phyloP scores from a whole-genome alignment of 2,888 invertebrate genomes.

The Eupithecia exiguata region DNA sequence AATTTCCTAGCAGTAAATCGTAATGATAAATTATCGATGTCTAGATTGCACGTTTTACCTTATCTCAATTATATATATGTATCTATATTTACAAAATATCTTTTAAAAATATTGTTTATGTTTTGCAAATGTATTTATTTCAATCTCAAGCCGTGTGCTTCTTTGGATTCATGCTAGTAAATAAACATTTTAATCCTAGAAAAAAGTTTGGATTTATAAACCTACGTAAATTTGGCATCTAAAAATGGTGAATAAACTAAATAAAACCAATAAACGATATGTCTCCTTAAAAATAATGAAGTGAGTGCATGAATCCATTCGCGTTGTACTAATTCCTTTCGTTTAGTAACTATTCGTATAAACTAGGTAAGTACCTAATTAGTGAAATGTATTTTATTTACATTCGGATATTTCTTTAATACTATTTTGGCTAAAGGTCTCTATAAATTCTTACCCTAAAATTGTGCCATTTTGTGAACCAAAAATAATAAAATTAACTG shows the following conservation, averaged over 20 bases:
- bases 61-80: constrained; percentile 43
- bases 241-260: constrained; percentile 15
- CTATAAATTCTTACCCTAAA: constrained; percentile 77
- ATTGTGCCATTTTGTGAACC: constrained; percentile 77
- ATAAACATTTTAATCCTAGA: neutral
- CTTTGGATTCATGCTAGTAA: constrained; percentile 59
- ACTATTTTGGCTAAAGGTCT: constrained; percentile 83
- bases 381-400: constrained; percentile 76
- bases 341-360: constrained; percentile 61
- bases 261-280: neutral
- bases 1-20: constrained; percentile 72
- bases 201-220: neutral
- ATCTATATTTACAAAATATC: constrained; percentile 81
- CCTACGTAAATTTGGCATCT: constrained; percentile 23
- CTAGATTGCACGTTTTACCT: constrained; percentile 79
- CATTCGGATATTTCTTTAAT: constrained; percentile 65
- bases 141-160: constrained; percentile 58
- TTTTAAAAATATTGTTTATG: constrained; percentile 80
- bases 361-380: constrained; percentile 61
- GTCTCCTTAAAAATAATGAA: constrained; percentile 1
- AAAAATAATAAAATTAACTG: constrained; percentile 51
- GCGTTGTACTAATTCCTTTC: constrained; percentile 74
- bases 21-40: constrained; percentile 64
- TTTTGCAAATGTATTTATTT: constrained; percentile 62
- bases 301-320: constrained; percentile 63